These are phyloP conservation scores for Nebria salina DNA, from an alignment of 2,888 invertebrate species.

Conservation along the genomic window DNA sequence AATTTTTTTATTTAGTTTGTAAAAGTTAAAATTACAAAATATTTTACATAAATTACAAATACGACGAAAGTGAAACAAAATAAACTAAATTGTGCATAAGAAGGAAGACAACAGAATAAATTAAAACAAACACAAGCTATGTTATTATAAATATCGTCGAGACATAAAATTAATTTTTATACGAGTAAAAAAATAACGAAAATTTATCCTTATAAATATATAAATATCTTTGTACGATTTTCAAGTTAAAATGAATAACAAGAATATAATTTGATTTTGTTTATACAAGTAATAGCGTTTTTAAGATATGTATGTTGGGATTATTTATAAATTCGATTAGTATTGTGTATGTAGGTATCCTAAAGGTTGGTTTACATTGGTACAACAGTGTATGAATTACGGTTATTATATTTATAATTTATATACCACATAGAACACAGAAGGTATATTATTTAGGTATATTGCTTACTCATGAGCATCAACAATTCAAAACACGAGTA, in stretches of 20 bases:
- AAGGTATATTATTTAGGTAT: constrained; percentile 1
- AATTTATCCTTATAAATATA: neutral
- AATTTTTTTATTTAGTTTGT: neutral
- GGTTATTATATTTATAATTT: neutral
- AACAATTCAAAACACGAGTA: neutral
- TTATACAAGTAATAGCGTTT: neutral
- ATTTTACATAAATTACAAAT: neutral
- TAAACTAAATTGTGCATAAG: neutral
- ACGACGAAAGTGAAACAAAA: neutral
- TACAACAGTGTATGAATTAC: neutral
- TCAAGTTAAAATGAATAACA: constrained; percentile 1
- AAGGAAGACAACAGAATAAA: neutral
- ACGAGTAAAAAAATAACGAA: neutral
- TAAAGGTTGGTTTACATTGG: neutral
- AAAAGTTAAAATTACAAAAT: neutral
- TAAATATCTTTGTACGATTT: constrained; percentile 1
- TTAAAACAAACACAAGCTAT: neutral
- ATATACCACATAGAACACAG: constrained; percentile 1
- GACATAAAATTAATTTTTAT: neutral
- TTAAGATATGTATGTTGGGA: neutral
- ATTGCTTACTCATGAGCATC: constrained; percentile 1
- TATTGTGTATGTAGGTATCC: neutral
- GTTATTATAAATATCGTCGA: neutral
- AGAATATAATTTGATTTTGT: constrained; percentile 1
- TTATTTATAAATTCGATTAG: constrained; percentile 1